phyloP scores from a whole-genome alignment of 2,888 invertebrate species.

The Dusona sp. region DNA sequence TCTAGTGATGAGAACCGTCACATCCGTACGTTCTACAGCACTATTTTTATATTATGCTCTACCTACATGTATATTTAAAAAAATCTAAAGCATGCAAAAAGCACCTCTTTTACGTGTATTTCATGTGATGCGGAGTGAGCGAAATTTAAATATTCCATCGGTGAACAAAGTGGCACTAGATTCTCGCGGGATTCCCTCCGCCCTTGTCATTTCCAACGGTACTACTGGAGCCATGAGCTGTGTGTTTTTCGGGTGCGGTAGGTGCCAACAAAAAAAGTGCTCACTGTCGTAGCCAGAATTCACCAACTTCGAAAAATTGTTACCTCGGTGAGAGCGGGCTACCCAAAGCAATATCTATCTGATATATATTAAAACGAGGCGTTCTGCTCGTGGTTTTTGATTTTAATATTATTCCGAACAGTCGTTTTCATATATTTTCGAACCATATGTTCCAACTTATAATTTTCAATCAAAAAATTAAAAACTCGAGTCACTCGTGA shows the following conservation, averaged over 20 bases:
- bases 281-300: conserved; percentile 24
- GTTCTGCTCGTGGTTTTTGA: neutral
- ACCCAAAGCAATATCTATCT: conserved; percentile 9
- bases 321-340: conserved; percentile 32
- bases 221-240: conserved; percentile 25
- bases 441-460: neutral
- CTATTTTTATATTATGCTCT: neutral
- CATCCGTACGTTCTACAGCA: neutral
- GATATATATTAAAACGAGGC: neutral
- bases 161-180: conserved; percentile 64
- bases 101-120: conserved; percentile 53
- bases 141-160: conserved; percentile 65
- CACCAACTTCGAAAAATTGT: conserved; percentile 55
- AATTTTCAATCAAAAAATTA: neutral
- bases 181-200: conserved; percentile 48
- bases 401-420: neutral
- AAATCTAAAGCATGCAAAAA: conserved; percentile 23
- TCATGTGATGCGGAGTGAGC: conserved; percentile 47
- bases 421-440: neutral
- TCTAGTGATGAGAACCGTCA: conserved; percentile 23
- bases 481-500: neutral
- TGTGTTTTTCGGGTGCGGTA: conserved; percentile 40
- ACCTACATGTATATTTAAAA: conserved; percentile 9
- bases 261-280: conserved; percentile 35
- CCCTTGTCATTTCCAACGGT: conserved; percentile 47